These are phyloP conservation scores for Eupelmus urozonus DNA, from an alignment of 2,888 invertebrate species.

Conservation along the genomic window DNA sequence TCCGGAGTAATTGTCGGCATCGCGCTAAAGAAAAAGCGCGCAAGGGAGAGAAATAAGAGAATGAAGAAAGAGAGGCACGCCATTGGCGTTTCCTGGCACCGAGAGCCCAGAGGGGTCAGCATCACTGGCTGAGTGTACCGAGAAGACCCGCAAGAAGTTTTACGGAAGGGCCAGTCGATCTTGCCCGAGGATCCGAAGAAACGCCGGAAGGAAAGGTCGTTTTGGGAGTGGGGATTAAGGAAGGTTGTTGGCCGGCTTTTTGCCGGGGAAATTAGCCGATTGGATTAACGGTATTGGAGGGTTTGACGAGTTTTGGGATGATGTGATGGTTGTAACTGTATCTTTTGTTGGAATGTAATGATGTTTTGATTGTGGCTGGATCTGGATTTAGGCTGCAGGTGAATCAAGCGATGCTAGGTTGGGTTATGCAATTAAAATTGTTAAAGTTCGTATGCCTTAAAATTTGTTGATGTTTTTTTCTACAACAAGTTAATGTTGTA, in stretches of 20 bases:
- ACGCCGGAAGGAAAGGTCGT: constrained; percentile 35
- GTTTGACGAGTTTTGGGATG: no score
- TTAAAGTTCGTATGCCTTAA: no score
- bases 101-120: neutral
- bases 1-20: constrained; percentile 37
- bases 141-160: neutral
- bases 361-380: no score
- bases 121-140: neutral
- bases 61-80: constrained; percentile 16
- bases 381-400: no score
- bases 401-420: no score
- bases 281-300: neutral
- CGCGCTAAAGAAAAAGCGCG: constrained; percentile 29
- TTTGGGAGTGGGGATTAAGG: neutral
- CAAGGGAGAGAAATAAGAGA: neutral
- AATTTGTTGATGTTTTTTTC: no score
- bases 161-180: no score
- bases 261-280: neutral
- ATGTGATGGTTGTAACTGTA: no score
- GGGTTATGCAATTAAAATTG: no score
- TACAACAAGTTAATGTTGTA: no score
- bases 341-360: no score
- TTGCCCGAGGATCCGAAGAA: neutral
- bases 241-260: neutral
- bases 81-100: constrained; percentile 30